These are phyloP conservation scores for Hanleya hanleyi DNA, from an alignment of 2,888 invertebrate species.

Conservation along the genomic window DNA sequence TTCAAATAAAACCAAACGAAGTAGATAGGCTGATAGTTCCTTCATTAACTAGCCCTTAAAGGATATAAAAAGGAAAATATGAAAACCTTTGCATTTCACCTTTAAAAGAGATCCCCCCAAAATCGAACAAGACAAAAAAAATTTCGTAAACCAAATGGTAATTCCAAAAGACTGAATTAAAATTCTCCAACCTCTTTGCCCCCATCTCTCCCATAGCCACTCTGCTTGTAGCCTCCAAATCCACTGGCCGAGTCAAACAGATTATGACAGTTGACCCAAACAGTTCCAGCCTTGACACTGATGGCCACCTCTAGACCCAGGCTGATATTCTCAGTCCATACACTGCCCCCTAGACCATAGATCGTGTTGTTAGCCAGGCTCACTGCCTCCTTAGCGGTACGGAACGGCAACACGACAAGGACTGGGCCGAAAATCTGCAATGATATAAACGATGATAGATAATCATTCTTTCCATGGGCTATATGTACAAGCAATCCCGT, in stretches of 20 bases:
- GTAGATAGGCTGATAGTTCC: too few relatives aligned
- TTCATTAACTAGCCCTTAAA: too few relatives aligned
- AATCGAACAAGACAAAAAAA: too few relatives aligned
- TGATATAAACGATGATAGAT: too few relatives aligned
- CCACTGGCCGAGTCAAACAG: slow-evolving; percentile 75
- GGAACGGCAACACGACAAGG: slow-evolving; percentile 75
- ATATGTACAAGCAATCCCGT: too few relatives aligned
- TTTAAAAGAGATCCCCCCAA: too few relatives aligned
- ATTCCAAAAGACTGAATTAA: too few relatives aligned
- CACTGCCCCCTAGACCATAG: slow-evolving; percentile 76
- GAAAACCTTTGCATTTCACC: too few relatives aligned
- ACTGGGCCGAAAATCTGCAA: slow-evolving; percentile 74
- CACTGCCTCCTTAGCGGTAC: slow-evolving; percentile 78
- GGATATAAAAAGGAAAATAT: too few relatives aligned
- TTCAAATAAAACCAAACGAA: too few relatives aligned
- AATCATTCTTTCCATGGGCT: too few relatives aligned
- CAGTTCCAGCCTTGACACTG: slow-evolving; percentile 75
- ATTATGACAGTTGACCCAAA: slow-evolving; percentile 78
- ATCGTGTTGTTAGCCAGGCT: slow-evolving; percentile 76
- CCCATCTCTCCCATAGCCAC: slow-evolving; percentile 76
- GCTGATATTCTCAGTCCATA: slow-evolving; percentile 78
- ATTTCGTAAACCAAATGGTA: too few relatives aligned
- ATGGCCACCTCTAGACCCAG: slow-evolving; percentile 76
- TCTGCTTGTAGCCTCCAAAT: slow-evolving; percentile 75
- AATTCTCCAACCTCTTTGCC: slow-evolving; percentile 74